Evolutionary conservation across 2,888 invertebrate species (phyloP).

Genomic region (Capitulum mitella): DNA sequence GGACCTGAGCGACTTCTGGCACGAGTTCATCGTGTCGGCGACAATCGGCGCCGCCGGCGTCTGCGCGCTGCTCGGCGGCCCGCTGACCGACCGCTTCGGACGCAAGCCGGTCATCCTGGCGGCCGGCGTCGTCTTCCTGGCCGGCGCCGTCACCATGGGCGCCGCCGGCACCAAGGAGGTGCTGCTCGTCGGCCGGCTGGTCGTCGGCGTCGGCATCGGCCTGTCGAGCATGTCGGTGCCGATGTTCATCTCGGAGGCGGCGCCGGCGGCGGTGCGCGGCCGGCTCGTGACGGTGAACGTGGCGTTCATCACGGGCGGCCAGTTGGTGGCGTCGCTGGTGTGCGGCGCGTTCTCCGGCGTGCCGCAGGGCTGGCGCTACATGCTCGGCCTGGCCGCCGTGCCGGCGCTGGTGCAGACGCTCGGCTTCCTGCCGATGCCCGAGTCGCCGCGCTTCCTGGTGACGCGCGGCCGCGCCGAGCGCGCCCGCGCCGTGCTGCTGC

Average conservation of each 20-base stretch:
- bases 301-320: conserved; percentile 50
- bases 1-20: conserved; percentile 44
- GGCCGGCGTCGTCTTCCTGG: conserved; percentile 48
- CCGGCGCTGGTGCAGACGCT: conserved; percentile 49
- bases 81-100: conserved; percentile 46
- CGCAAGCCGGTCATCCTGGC: conserved; percentile 48
- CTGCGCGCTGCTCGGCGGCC: conserved; percentile 46
- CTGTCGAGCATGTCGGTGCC: conserved; percentile 52
- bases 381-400: conserved; percentile 40
- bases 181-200: conserved; percentile 45
- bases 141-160: conserved; percentile 47
- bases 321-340: conserved; percentile 46
- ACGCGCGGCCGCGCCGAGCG: conserved; percentile 36
- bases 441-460: conserved; percentile 50
- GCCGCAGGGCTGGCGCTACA: conserved; percentile 51
- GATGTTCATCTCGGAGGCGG: conserved; percentile 52
- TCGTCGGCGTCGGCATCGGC: conserved; percentile 49
- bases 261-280: conserved; percentile 48
- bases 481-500: conserved; percentile 29
- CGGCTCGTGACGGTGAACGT: conserved; percentile 49
- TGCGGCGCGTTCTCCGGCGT: conserved; percentile 48
- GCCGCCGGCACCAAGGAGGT: conserved; percentile 42
- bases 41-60: conserved; percentile 48
- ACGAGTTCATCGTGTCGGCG: conserved; percentile 48
- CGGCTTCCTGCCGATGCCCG: conserved; percentile 51